Evolutionary conservation across 1,140 invertebrate species (phyloP).

Genomic region (Drosophila lacertosa): DNA sequence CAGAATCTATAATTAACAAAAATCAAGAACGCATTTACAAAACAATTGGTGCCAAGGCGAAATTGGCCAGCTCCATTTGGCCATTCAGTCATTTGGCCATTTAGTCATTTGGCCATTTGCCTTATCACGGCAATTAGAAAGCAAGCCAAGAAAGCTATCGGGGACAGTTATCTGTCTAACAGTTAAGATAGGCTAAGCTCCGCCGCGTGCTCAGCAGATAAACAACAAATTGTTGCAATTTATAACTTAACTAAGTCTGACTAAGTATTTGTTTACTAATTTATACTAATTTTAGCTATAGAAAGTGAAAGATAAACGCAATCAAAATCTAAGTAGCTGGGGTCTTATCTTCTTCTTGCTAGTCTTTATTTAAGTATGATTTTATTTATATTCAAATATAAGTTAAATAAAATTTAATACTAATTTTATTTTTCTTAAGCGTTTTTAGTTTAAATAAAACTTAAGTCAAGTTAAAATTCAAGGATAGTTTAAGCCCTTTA

Average conservation of each 20-base stretch:
- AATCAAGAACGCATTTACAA: too few species aligned
- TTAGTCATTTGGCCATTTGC: conserved; percentile 20
- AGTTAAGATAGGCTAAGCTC: conserved; percentile 36
- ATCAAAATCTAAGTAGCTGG: not conserved
- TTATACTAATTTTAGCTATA: not conserved
- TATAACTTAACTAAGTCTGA: conserved; percentile 8
- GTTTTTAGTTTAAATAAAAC: too few species aligned
- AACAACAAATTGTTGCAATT: conserved; percentile 7
- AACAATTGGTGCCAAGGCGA: conserved; percentile 29
- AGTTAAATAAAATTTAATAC: too few species aligned
- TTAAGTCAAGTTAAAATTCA: too few species aligned
- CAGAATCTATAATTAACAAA: too few species aligned
- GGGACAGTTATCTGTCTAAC: conserved; percentile 15
- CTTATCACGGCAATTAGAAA: conserved; percentile 45
- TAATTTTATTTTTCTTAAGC: too few species aligned
- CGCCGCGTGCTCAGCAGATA: conserved; percentile 31
- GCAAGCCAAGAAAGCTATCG: conserved; percentile 44
- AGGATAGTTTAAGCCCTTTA: not conserved
- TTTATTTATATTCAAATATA: too few species aligned
- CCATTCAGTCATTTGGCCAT: too few species aligned
- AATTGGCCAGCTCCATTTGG: conserved; percentile 12
- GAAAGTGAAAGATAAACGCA: conserved; percentile 6
- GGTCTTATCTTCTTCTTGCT: too few species aligned
- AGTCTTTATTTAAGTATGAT: too few species aligned
- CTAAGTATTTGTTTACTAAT: conserved; percentile 2